Base-by-base conservation (phyloP, 35 echinoderm and acorn worm genomes). In the Strongylocentrotus purpuratus region DNA sequence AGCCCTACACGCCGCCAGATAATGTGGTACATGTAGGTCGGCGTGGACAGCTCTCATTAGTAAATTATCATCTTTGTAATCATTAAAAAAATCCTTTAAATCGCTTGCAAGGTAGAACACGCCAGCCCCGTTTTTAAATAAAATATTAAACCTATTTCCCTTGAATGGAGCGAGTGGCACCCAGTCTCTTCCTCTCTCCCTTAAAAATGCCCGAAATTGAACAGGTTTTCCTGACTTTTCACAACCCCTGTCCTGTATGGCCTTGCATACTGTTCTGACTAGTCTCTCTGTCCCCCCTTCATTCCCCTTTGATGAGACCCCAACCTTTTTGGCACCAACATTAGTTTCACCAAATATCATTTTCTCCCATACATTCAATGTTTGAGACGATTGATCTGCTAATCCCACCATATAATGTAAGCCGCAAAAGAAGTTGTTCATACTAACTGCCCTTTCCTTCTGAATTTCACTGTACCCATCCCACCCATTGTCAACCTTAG, bases 11-110 rank as follows among this genome's bases (percentile, higher is more conserved):
- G 20, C n/a, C 20, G 86, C 86, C 18, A 87, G n/a, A 35, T 28
- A 31, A 28, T 87, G 86, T 87, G 86, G n/a, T 13, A 87, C 86
- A 31, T 87, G 18, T 31, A 87, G n/a, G n/a, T 87, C 86, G 0
- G 86, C 25, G 86, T 87, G 86, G 11, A 87, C 86, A 20, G 86
- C 86, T 87, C 20, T 87, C 86, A 87, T 87, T 87, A 87, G n/a
- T 10, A 59, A 59, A 59, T 59, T 59, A 11, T 59, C 52, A 59
- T 17, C 52, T 59, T 59, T 59, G 17, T 59, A 17, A 9, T 14
- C 2, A 11, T 59, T 2, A 59, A 59, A 59, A 59, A 59, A 59
- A 59, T 59, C 52, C 52, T 59, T 59, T 14, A 59, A 17, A 17
- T 59, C 52, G 17, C 17, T 17, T 12, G 11, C 17, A 59, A 59